Percentiles rank a stretch among this genome's conserved stretches.
phyloP scores from a whole-genome alignment of 2,888 invertebrate species.

The Artemia sinica region DNA sequence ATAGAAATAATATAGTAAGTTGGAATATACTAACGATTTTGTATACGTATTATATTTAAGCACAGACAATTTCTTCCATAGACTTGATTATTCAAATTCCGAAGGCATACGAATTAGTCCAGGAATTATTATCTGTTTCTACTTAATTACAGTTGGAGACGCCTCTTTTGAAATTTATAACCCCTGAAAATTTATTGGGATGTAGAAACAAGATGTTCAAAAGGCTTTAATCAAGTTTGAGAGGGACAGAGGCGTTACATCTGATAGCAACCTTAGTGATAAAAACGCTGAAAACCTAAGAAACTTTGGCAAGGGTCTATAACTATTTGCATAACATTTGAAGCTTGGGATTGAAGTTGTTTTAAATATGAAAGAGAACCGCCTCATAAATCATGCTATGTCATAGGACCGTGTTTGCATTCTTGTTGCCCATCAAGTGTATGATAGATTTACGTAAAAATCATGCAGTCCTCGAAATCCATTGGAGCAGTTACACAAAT shows the following conservation, averaged over 20 bases:
- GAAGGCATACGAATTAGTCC: too few relatives aligned
- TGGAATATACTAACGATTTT: too few relatives aligned
- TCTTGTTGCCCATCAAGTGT: neutral
- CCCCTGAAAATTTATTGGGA: too few relatives aligned
- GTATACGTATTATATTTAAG: too few relatives aligned
- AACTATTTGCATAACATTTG: neutral
- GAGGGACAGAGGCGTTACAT: conserved; percentile 4
- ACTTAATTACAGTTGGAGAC: too few relatives aligned
- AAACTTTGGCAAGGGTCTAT: neutral
- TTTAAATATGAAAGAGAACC: conserved; percentile 10
- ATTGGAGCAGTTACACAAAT: too few relatives aligned
- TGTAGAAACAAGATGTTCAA: neutral
- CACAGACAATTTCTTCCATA: too few relatives aligned
- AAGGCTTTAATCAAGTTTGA: conserved; percentile 6
- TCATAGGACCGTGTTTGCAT: conserved; percentile 4
- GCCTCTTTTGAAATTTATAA: too few relatives aligned
- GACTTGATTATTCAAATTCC: too few relatives aligned
- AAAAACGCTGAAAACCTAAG: conserved; percentile 7
- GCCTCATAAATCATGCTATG: conserved; percentile 8
- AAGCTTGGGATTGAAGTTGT: neutral
- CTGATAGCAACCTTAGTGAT: neutral
- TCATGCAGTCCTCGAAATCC: neutral
- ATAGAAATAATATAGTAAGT: too few relatives aligned
- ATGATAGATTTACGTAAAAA: conserved; percentile 11
- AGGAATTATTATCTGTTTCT: too few relatives aligned